These are phyloP conservation scores for Phocoena sinus DNA, from an alignment of 2,113 vertebrate genomes.

Conservation along the genomic window DNA sequence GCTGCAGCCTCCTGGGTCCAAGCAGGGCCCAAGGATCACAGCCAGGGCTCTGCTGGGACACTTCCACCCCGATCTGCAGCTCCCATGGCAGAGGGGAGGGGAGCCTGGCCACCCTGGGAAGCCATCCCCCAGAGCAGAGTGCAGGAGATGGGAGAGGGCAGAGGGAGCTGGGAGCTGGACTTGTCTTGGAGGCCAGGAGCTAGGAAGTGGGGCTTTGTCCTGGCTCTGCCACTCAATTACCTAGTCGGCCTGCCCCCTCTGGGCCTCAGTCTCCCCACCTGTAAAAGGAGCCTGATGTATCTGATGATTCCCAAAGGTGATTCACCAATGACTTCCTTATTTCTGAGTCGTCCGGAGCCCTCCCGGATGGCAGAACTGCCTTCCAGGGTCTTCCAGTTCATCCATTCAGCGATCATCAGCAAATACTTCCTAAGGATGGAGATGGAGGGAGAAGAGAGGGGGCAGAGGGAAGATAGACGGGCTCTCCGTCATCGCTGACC, in stretches of 20 bases:
- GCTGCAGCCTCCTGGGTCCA: conserved; percentile 37
- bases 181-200: background rate
- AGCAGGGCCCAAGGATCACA: conserved; percentile 13
- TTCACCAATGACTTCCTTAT: background rate
- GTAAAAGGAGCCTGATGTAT: background rate
- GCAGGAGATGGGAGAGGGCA: background rate
- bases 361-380: background rate
- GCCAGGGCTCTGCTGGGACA: conserved; percentile 23
- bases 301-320: background rate
- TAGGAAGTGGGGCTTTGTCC: background rate
- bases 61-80: background rate
- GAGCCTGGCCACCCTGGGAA: background rate
- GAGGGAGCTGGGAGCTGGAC: background rate
- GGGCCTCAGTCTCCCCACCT: background rate
- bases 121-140: background rate
- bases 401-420: background rate
- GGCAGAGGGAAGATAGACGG: background rate
- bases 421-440: background rate
- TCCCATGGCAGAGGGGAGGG: background rate
- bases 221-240: background rate
- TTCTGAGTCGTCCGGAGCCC: background rate
- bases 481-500: background rate
- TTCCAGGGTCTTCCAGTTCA: background rate
- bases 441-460: accelerated
- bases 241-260: background rate